Percentiles rank a stretch among this genome's conserved stretches.
Evolutionary conservation across 2,888 invertebrate species (phyloP).

Genomic region (Hydroisotoma schaefferi): DNA sequence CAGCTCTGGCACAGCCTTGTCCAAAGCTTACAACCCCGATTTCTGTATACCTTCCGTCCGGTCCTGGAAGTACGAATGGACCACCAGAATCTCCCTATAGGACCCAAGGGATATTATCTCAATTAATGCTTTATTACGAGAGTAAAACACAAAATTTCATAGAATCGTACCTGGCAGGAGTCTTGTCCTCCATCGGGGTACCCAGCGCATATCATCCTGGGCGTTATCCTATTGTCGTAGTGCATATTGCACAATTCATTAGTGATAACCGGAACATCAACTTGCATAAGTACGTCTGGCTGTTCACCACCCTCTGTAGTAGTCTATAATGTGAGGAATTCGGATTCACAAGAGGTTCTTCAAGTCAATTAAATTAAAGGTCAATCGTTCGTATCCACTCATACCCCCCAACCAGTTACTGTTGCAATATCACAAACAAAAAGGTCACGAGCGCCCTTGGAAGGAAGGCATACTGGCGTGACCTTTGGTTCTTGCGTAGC

Average conservation of each 20-base stretch:
- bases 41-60: constrained; percentile 28
- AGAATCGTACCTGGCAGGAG: constrained; percentile 32
- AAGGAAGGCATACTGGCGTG: constrained; percentile 42
- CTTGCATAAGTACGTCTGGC: constrained; percentile 36
- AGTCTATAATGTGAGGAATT: neutral
- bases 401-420: constrained; percentile 38
- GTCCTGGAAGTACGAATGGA: constrained; percentile 26
- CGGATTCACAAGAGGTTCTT: too few species aligned
- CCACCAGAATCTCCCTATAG: constrained; percentile 44
- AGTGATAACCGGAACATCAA: constrained; percentile 38
- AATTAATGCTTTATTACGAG: neutral
- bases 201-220: constrained; percentile 43
- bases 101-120: constrained; percentile 1
- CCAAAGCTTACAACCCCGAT: constrained; percentile 45
- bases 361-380: neutral
- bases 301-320: constrained; percentile 40
- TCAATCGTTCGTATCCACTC: neutral
- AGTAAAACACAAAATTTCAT: neutral
- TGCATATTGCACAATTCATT: constrained; percentile 40
- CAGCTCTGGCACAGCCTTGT: constrained; percentile 40
- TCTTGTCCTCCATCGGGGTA: constrained; percentile 42
- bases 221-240: constrained; percentile 36
- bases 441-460: constrained; percentile 12
- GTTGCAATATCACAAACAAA: constrained; percentile 37
- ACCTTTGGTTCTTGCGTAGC: constrained; percentile 32